Conservation (phyloP, 2,113 vertebrate genomes). For the Notarius lentiginosus region DNA sequence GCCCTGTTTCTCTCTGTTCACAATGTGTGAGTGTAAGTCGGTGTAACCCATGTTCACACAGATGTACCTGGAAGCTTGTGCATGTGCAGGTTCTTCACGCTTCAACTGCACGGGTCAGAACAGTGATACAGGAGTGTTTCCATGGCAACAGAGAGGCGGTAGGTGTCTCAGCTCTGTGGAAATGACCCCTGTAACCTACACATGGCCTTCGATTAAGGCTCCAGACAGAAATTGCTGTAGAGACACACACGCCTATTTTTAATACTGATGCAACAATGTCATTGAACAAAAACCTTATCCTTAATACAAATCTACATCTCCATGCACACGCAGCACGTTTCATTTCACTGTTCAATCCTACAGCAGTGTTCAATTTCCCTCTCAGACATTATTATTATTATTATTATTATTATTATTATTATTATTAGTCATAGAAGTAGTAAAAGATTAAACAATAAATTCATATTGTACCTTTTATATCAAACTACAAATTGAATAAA, state of each 20-base stretch:
- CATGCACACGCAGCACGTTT: background rate
- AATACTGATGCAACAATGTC: background rate
- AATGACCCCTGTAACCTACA: conserved; percentile 42
- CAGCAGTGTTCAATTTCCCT: background rate
- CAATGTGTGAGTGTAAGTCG: background rate
- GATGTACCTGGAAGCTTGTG: background rate
- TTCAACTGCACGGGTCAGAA: conserved; percentile 18
- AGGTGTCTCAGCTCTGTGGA: conserved; percentile 27
- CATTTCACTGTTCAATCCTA: background rate
- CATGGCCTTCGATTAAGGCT: conserved; percentile 22
- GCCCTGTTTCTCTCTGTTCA: background rate
- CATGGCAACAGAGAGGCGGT: conserved; percentile 56
- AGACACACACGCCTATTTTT: conserved; percentile 8
- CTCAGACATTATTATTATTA: background rate
- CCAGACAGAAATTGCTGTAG: background rate
- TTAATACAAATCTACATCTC: background rate
- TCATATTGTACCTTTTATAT: too few relatives aligned
- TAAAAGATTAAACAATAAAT: background rate
- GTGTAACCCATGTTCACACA: background rate
- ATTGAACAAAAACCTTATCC: background rate
- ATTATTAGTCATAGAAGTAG: background rate
- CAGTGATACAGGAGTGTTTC: conserved; percentile 50
- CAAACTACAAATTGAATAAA: too few relatives aligned
- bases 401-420: background rate
- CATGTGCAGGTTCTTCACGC: background rate